Conservation (phyloP, 2,113 vertebrate species). For the Glareola pratincola region DNA sequence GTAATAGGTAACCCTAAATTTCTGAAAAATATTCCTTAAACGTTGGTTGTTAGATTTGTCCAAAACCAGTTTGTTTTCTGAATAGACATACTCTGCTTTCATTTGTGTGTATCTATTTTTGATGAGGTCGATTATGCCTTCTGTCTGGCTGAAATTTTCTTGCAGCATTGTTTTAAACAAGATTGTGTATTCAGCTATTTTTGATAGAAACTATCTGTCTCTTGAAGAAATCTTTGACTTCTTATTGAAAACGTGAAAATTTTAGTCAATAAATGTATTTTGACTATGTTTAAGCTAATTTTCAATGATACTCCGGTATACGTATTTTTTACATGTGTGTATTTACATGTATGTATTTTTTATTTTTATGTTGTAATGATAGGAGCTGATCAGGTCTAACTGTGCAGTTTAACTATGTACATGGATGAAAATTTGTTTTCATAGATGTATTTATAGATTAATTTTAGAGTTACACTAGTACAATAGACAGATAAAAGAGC, state of each 20-base stretch:
- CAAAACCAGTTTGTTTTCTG: background rate
- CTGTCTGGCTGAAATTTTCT: background rate
- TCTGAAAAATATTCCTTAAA: background rate
- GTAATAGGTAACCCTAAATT: background rate
- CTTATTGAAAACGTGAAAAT: background rate
- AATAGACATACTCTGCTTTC: background rate
- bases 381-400: background rate
- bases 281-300: background rate
- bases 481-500: background rate
- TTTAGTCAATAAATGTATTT: background rate
- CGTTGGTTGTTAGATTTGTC: background rate
- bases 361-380: background rate
- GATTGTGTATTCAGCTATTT: background rate
- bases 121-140: background rate
- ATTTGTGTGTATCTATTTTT: background rate
- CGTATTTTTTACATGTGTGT: background rate
- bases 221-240: background rate
- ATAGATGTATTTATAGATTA: background rate
- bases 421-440: background rate
- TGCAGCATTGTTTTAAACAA: background rate
- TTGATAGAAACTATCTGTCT: background rate
- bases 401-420: background rate
- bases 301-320: background rate
- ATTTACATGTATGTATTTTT: too few relatives aligned
- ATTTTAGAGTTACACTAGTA: background rate